Evolutionary conservation across 2,797 vertebrate genomes (phyloP).

Genomic region (Tapirus indicus): DNA sequence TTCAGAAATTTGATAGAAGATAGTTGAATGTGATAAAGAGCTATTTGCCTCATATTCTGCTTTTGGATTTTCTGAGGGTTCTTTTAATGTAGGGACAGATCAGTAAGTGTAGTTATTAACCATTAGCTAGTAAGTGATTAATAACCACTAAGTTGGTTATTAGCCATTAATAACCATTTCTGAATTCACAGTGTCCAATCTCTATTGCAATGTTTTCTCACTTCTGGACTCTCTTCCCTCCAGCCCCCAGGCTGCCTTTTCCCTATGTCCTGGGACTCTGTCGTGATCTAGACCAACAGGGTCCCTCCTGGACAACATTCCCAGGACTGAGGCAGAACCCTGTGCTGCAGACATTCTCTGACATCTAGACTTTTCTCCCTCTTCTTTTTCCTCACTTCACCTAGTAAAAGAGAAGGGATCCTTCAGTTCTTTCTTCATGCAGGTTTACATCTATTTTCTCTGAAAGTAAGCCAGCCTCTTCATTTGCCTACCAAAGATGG

Average conservation of each 20-base stretch:
- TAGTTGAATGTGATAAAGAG: not conserved
- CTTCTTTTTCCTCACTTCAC: not conserved
- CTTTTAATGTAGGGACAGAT: not conserved
- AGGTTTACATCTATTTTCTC: not conserved
- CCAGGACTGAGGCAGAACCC: not conserved
- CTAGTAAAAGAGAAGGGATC: not conserved
- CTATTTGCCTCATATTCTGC: not conserved
- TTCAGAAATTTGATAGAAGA: slow-evolving; percentile 9
- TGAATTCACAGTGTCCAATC: not conserved
- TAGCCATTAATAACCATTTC: not conserved
- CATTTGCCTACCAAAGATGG: not conserved
- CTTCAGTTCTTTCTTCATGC: not conserved
- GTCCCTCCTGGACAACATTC: not conserved
- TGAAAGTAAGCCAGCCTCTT: not conserved
- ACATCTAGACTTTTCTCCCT: not conserved
- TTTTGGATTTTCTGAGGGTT: not conserved
- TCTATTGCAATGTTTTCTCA: not conserved
- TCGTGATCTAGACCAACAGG: not conserved
- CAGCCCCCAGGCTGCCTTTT: not conserved
- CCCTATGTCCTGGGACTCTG: not conserved
- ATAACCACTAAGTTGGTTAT: not conserved
- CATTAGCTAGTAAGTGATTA: not conserved
- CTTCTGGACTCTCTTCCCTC: not conserved
- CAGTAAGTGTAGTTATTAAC: not conserved
- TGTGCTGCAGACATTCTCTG: not conserved